Evolutionary conservation across 2,113 vertebrate genomes (phyloP), one percentile per base, ranked within the genome.

Genomic region (Nothocercus julius): DNA sequence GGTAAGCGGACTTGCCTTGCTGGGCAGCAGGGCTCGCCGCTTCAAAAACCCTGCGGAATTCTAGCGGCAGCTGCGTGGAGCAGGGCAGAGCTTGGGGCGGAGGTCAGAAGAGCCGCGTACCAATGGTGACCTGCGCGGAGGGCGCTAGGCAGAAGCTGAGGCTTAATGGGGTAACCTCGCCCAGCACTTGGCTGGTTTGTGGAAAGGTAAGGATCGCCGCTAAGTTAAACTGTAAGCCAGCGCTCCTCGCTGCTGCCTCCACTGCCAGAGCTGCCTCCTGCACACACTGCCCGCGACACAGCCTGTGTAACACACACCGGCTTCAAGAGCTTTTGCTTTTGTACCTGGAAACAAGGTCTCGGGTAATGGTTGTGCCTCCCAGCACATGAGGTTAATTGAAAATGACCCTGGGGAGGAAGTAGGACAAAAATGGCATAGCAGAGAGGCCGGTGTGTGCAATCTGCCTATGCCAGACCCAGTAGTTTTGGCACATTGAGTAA

Each of bases 201-300:
- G 40, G 42, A 75, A 87, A 80, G 15, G 53, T 69, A 80, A 90
- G 47, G 81, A 81, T 85, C 11, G 18, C 44, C 88, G 28, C 7
- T 42, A 68, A 87, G 67, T 87, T 93, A 85, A 92, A 92, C 40
- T 68, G 38, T 66, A 91, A 96, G 11, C 69, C 64, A 58, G 24
- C 21, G 13, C 13, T 7, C 11, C 54, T 83, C 38, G n/a, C 19
- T 63, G 25, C 11, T 79, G 56, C 40, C 51, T 49, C 44, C 34
- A 10, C 76, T 2, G 5, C 62, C 63, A 87, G 77, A 62, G 88
- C 87, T 74, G 56, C 34, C 85, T 68, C 32, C 70, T 53, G 38
- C 66, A 68, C 75, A 36, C 21, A 51, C 27, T 70, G 70, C 36
- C 67, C 28, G 20, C 36, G 75, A 87, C 32, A 15, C 7, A 80